phyloP scores from a whole-genome alignment of 2,888 invertebrate species.

The Tetropium fuscum region DNA sequence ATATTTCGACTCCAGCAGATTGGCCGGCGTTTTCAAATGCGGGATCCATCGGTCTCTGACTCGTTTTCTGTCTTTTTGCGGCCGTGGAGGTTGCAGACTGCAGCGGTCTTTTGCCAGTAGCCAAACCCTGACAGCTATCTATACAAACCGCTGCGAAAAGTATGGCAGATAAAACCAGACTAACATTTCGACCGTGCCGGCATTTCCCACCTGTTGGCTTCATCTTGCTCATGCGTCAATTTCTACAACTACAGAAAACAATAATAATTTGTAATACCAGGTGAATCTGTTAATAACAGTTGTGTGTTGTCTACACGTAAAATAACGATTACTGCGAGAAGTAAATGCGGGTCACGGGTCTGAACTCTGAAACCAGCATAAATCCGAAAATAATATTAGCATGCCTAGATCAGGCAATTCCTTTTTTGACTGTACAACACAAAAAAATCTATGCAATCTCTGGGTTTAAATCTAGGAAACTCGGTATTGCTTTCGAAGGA shows the following conservation, averaged over 20 bases:
- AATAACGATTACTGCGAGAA: no score
- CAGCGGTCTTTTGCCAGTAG: slow-evolving; percentile 36
- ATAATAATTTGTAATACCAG: neutral
- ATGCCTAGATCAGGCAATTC: no score
- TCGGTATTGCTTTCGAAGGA: no score
- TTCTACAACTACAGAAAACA: neutral
- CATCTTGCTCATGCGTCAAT: slow-evolving; percentile 45
- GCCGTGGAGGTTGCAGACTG: slow-evolving; percentile 29
- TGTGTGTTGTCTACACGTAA: no score
- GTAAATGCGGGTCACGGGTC: no score
- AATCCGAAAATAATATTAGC: no score
- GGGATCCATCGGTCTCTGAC: slow-evolving; percentile 68
- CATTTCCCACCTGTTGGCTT: slow-evolving; percentile 31
- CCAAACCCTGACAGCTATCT: slow-evolving; percentile 32
- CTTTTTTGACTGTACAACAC: no score
- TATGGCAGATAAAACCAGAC: slow-evolving; percentile 2
- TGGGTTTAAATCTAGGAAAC: no score
- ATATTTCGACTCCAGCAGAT: slow-evolving; percentile 78
- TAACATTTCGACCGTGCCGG: slow-evolving; percentile 29
- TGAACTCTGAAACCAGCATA: no score
- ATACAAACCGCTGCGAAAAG: slow-evolving; percentile 32
- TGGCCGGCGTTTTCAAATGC: slow-evolving; percentile 80
- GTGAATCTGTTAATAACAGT: slow-evolving; percentile 1
- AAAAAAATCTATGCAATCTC: no score
- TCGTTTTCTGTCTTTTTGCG: slow-evolving; percentile 39